A percentile compares a stretch with the other conserved stretches of the same genome.
These are phyloP conservation scores for Nephrotoma appendiculata DNA, from an alignment of 2,888 invertebrate genomes.

Conservation along the genomic window DNA sequence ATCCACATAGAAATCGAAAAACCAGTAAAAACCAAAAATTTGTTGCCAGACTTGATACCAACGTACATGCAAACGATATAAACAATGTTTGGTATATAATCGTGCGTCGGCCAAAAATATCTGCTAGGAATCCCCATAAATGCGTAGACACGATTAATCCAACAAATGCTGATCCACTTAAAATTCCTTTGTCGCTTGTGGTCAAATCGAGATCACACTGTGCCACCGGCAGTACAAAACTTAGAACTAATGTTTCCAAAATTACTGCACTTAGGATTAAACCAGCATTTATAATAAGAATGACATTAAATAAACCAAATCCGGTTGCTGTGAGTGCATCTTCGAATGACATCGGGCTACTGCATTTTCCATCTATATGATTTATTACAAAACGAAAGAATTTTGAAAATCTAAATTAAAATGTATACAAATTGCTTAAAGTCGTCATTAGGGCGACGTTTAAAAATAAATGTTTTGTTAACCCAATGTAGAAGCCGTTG, in stretches of 20 bases:
- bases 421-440: no score
- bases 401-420: no score
- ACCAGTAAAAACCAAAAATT: slow-evolving; percentile 35
- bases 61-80: slow-evolving; percentile 33
- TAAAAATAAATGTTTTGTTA: no score
- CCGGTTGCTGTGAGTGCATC: slow-evolving; percentile 20
- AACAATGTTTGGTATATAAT: slow-evolving; percentile 34
- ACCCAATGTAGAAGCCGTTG: no score
- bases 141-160: slow-evolving; percentile 38
- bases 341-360: background rate
- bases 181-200: slow-evolving; percentile 28
- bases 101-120: slow-evolving; percentile 35
- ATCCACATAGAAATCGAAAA: slow-evolving; percentile 36
- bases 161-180: slow-evolving; percentile 29
- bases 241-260: slow-evolving; percentile 33
- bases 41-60: slow-evolving; percentile 35
- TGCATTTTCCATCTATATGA: background rate
- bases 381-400: no score
- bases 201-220: slow-evolving; percentile 30
- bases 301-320: slow-evolving; percentile 37
- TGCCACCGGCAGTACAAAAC: slow-evolving; percentile 38
- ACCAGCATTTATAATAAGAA: slow-evolving; percentile 34
- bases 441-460: no score
- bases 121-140: slow-evolving; percentile 41
- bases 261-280: slow-evolving; percentile 35